Evolutionary conservation across 2,797 vertebrate genomes (phyloP).

Genomic region (Lophius americanus): DNA sequence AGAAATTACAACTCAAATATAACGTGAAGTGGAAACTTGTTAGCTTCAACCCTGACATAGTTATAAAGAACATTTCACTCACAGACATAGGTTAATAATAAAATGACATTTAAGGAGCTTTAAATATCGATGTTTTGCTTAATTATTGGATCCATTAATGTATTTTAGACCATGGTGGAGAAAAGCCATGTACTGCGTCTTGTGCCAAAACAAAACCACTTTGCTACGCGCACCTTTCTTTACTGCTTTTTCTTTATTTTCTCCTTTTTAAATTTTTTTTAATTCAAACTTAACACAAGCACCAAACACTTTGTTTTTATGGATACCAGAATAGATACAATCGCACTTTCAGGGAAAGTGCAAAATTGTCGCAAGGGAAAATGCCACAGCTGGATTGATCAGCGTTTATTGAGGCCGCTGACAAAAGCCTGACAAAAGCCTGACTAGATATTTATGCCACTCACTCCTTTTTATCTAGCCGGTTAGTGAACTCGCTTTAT

Average conservation of each 20-base stretch:
- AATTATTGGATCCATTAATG: too few relatives aligned
- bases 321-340: constrained; percentile 10
- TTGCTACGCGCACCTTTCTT: constrained; percentile 9
- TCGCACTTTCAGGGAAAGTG: constrained; percentile 4
- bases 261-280: background rate
- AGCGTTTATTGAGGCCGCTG: constrained; percentile 84
- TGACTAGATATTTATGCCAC: background rate
- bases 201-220: constrained; percentile 50
- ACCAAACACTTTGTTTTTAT: constrained; percentile 14
- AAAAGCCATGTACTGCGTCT: background rate
- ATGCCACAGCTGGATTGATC: constrained; percentile 82
- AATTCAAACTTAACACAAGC: background rate
- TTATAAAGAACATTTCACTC: background rate
- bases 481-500: constrained; percentile 2
- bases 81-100: too few relatives aligned
- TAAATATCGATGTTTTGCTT: too few relatives aligned
- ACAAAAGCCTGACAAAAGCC: constrained; percentile 82
- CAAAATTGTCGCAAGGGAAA: constrained; percentile 73
- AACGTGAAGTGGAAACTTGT: background rate
- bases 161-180: constrained; percentile 8
- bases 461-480: constrained; percentile 1
- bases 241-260: background rate
- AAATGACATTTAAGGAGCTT: too few relatives aligned
- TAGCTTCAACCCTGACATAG: background rate
- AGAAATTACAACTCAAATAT: background rate